Percentiles rank a stretch among this genome's conserved stretches.
These are phyloP conservation scores for Blomia tropicalis DNA, from an alignment of 2,888 invertebrate species.

Conservation along the genomic window DNA sequence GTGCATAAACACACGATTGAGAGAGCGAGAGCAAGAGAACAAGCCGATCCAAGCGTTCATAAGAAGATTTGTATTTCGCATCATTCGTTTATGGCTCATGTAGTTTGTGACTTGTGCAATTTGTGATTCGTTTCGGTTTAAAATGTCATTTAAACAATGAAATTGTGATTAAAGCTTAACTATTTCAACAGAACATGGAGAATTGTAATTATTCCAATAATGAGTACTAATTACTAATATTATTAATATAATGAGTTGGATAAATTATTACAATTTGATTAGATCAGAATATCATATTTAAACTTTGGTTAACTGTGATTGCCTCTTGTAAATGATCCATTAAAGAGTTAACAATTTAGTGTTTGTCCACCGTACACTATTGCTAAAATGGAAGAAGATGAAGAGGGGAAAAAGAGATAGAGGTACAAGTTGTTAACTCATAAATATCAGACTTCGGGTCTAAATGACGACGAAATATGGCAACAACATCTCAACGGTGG, in stretches of 20 bases:
- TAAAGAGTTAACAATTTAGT: too few species aligned
- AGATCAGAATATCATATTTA: not conserved
- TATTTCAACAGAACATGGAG: not conserved
- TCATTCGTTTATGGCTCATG: not conserved
- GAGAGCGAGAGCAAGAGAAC: not conserved
- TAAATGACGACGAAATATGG: too few species aligned
- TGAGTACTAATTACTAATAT: not conserved
- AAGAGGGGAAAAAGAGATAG: too few species aligned
- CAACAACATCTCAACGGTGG: too few species aligned
- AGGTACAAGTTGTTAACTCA: too few species aligned
- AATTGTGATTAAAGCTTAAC: not conserved
- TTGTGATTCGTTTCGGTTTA: not conserved
- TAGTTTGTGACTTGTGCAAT: not conserved
- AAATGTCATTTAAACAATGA: not conserved
- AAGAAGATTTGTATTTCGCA: not conserved
- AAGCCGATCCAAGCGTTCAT: too few species aligned
- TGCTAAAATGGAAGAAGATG: too few species aligned
- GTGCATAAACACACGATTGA: slow-evolving; percentile 6
- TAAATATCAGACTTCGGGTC: too few species aligned
- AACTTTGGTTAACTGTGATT: not conserved
- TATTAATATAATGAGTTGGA: not conserved
- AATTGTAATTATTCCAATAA: not conserved
- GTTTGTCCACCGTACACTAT: too few species aligned
- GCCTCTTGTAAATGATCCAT: too few species aligned
- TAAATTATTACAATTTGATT: not conserved